Conservation (phyloP, 2,888 invertebrate species). For the Pelosia muscerda region DNA sequence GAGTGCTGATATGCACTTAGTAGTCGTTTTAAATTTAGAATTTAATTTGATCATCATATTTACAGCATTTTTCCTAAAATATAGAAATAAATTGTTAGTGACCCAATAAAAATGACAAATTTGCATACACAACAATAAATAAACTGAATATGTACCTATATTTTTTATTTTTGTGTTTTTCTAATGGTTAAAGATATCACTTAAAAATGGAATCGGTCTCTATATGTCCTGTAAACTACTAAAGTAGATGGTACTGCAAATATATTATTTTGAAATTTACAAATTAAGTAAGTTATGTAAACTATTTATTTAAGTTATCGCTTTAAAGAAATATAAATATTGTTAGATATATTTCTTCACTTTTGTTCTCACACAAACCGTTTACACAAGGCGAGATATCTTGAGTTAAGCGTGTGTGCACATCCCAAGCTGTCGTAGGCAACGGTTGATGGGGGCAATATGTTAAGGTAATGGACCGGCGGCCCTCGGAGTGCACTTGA, state of each 20-base stretch:
- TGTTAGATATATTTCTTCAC: background rate
- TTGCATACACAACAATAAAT: no score
- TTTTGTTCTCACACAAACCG: background rate
- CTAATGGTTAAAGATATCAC: no score
- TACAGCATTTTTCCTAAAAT: background rate
- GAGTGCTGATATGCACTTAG: no score
- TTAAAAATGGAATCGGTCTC: no score
- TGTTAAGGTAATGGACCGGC: conserved; percentile 71
- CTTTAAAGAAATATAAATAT: background rate
- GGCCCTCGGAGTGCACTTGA: conserved; percentile 69
- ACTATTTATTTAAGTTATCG: background rate
- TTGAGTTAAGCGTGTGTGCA: conserved; percentile 37
- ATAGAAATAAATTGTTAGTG: background rate
- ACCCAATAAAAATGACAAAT: no score
- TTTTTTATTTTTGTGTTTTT: no score
- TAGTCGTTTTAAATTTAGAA: background rate
- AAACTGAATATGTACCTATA: no score
- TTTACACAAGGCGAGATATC: conserved; percentile 20
- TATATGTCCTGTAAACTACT: no score
- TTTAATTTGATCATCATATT: background rate
- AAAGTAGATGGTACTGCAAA: no score
- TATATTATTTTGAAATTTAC: background rate
- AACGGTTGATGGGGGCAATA: conserved; percentile 63
- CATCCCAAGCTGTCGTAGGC: conserved; percentile 41
- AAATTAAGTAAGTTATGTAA: background rate